A percentile compares a stretch with the other conserved stretches of the same genome.
These are phyloP conservation scores for Dugesia japonica DNA, from an alignment of 2,888 invertebrate genomes.

Conservation along the genomic window DNA sequence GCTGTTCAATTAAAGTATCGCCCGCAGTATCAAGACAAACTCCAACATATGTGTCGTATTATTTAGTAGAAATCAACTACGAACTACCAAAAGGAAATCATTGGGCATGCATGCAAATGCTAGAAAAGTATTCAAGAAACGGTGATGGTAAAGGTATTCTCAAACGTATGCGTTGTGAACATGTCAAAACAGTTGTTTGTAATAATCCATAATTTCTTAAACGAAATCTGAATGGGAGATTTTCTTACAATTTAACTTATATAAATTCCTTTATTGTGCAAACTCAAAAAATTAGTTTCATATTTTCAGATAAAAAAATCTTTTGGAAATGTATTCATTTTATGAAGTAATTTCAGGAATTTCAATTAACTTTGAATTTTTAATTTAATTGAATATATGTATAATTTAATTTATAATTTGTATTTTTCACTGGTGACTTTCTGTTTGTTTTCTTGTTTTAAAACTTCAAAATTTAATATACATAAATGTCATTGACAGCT, in stretches of 20 bases:
- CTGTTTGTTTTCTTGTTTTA: no score
- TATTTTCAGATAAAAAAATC: background rate
- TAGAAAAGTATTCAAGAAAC: slow-evolving; percentile 1
- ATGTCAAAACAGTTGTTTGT: background rate
- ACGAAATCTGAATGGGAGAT: background rate
- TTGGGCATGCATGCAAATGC: slow-evolving; percentile 3
- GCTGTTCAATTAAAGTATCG: background rate
- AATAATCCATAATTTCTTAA: background rate
- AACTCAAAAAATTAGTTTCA: no score
- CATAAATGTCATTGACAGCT: no score
- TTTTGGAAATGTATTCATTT: no score
- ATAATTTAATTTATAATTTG: no score
- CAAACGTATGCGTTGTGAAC: background rate
- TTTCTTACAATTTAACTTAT: background rate
- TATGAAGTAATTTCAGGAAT: no score
- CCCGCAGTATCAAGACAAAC: background rate
- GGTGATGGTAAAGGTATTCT: background rate
- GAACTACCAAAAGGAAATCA: background rate
- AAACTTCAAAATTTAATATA: no score
- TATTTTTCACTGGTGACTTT: no score
- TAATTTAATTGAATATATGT: no score
- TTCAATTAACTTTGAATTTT: no score
- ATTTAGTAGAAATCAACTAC: slow-evolving; percentile 7
- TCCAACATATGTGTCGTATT: background rate
- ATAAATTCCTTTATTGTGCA: no score